These are phyloP conservation scores for Penaeus vannamei DNA, from an alignment of 1,140 invertebrate genomes.

Conservation along the genomic window DNA sequence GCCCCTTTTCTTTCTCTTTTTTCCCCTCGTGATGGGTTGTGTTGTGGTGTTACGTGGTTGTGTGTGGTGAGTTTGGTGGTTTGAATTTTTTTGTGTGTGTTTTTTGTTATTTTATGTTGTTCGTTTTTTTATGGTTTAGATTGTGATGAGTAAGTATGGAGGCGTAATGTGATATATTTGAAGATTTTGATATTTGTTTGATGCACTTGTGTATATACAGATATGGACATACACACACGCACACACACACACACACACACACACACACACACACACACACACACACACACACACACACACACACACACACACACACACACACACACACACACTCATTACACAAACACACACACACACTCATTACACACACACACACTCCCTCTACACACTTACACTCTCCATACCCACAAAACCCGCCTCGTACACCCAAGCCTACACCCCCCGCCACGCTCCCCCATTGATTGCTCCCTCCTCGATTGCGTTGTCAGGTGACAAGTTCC, in stretches of 20 bases:
- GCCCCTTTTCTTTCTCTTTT: too few relatives aligned
- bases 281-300: neutral
- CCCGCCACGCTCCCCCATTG: neutral
- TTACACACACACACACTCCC: too few relatives aligned
- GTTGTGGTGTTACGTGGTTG: too few relatives aligned
- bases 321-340: neutral
- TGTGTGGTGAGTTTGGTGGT: too few relatives aligned
- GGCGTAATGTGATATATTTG: too few relatives aligned
- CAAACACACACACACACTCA: slow-evolving; percentile 24
- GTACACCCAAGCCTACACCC: neutral
- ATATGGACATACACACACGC: neutral
- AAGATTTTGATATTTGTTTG: too few relatives aligned
- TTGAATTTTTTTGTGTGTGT: too few relatives aligned
- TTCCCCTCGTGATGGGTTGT: too few relatives aligned
- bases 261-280: slow-evolving; percentile 29
- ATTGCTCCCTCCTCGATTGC: neutral
- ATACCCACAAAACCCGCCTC: neutral
- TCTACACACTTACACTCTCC: neutral
- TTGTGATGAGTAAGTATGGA: too few relatives aligned
- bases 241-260: slow-evolving; percentile 35
- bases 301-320: slow-evolving; percentile 3
- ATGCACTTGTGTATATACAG: too few relatives aligned
- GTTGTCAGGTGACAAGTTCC: slow-evolving; percentile 85
- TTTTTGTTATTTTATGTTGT: too few relatives aligned
- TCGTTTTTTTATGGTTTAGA: too few relatives aligned